These are phyloP conservation scores for Lasioglossum zephyrum DNA, from an alignment of 2,888 invertebrate genomes.

Conservation along the genomic window DNA sequence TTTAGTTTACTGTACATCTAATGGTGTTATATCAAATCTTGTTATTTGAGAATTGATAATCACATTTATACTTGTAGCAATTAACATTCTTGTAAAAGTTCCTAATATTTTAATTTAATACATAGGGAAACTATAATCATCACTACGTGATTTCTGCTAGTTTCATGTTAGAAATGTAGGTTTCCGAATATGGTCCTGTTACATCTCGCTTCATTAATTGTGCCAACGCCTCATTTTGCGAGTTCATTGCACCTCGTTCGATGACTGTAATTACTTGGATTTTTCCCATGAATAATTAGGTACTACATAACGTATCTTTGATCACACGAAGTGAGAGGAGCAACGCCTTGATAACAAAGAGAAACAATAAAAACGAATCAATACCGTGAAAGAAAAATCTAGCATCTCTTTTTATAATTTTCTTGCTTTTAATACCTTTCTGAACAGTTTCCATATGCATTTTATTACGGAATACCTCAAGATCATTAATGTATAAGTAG, in stretches of 20 bases:
- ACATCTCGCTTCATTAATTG: background rate
- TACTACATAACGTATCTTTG: background rate
- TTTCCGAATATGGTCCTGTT: background rate
- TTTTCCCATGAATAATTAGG: conserved; percentile 2
- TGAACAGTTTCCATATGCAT: background rate
- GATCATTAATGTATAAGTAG: background rate
- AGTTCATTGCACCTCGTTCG: background rate
- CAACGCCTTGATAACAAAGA: background rate
- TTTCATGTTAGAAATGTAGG: background rate
- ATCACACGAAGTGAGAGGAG: background rate
- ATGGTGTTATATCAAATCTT: no score
- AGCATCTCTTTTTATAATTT: background rate
- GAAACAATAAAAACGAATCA: background rate
- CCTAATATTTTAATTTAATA: background rate
- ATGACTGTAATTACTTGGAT: background rate
- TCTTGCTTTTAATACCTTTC: background rate
- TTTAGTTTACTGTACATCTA: no score
- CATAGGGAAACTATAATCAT: background rate
- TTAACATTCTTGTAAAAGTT: background rate
- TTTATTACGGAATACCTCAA: background rate
- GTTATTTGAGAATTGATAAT: no score
- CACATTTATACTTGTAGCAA: background rate
- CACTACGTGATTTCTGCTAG: background rate
- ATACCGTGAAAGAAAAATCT: background rate
- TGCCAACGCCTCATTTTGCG: background rate